phyloP scores from a whole-genome alignment of 2,113 vertebrate species.

The Leucosticte australis region DNA sequence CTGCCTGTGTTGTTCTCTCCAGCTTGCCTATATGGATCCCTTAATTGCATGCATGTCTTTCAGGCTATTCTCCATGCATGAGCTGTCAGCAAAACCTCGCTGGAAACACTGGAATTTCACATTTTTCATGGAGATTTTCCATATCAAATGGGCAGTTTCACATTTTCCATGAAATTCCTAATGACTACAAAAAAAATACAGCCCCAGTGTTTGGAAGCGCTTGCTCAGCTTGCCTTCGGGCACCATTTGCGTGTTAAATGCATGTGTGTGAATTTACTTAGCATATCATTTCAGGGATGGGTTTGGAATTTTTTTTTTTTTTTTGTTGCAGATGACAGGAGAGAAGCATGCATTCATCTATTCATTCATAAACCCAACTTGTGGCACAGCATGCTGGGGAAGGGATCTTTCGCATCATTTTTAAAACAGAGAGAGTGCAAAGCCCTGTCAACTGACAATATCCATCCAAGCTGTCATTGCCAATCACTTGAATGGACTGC shows the following conservation, averaged over 20 bases:
- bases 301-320: neutral
- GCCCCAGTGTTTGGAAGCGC: neutral
- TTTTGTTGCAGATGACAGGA: slow-evolving; percentile 12
- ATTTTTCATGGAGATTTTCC: slow-evolving; percentile 68
- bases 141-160: slow-evolving; percentile 48
- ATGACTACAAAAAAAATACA: slow-evolving; percentile 1
- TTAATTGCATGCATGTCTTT: slow-evolving; percentile 65
- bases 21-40: slow-evolving; percentile 17
- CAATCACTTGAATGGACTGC: slow-evolving; percentile 70
- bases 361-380: slow-evolving; percentile 53
- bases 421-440: slow-evolving; percentile 44
- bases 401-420: slow-evolving; percentile 53
- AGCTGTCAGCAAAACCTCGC: slow-evolving; percentile 64
- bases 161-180: slow-evolving; percentile 64
- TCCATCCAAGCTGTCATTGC: slow-evolving; percentile 68
- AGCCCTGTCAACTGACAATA: slow-evolving; percentile 67
- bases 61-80: slow-evolving; percentile 69
- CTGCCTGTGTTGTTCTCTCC: slow-evolving; percentile 42
- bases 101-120: slow-evolving; percentile 68
- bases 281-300: slow-evolving; percentile 49
- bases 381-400: slow-evolving; percentile 28
- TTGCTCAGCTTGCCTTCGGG: slow-evolving; percentile 27
- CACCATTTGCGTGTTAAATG: neutral
- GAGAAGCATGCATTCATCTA: slow-evolving; percentile 54
- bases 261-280: slow-evolving; percentile 56